Conservation (phyloP, 2,888 invertebrate genomes). For the Seira sanloemensis region DNA sequence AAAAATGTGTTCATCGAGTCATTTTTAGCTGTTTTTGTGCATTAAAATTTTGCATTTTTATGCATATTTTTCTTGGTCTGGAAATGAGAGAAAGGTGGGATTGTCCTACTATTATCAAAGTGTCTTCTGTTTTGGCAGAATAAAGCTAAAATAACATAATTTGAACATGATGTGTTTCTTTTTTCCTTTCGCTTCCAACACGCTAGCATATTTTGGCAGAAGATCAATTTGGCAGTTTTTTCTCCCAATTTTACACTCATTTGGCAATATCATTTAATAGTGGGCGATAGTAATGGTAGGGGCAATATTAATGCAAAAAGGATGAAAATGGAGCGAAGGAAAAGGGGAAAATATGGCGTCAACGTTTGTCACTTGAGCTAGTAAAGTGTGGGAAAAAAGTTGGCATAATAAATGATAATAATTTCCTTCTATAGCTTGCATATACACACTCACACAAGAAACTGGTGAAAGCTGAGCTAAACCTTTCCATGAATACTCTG, state of each 20-base stretch:
- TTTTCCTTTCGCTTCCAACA: conserved; percentile 5
- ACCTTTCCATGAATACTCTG: too few relatives aligned
- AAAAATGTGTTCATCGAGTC: background rate
- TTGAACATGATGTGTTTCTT: conserved; percentile 54
- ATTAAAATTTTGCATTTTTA: background rate
- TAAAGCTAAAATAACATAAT: conserved; percentile 49
- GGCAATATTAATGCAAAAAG: conserved; percentile 13
- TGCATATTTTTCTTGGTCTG: background rate
- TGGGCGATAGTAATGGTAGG: conserved; percentile 25
- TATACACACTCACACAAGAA: too few relatives aligned
- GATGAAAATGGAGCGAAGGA: background rate
- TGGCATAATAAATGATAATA: conserved; percentile 6
- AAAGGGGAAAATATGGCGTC: background rate
- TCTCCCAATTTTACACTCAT: conserved; percentile 51
- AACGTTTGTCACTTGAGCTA: background rate
- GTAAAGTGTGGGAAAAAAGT: background rate
- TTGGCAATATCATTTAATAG: conserved; percentile 52
- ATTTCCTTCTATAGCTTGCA: background rate
- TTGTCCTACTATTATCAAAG: background rate
- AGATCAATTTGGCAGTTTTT: conserved; percentile 56
- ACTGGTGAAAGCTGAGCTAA: too few relatives aligned
- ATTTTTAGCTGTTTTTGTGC: background rate
- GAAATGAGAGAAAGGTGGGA: conserved; percentile 11
- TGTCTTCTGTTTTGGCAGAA: conserved; percentile 22
- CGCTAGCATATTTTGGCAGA: conserved; percentile 55